phyloP scores from a whole-genome alignment of 2,888 invertebrate species.

The Drosophila neotestacea region DNA sequence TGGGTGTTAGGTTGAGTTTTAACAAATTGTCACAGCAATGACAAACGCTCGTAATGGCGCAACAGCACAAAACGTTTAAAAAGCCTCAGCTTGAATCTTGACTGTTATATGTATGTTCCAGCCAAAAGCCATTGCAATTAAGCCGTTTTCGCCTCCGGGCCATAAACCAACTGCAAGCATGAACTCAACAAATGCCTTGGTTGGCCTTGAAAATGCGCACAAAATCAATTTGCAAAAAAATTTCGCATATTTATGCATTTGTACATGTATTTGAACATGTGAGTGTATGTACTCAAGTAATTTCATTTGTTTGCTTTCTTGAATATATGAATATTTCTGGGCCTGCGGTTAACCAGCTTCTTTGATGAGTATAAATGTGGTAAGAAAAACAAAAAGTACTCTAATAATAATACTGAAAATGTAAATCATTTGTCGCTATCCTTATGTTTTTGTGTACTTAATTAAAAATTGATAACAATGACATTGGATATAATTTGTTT shows the following conservation, averaged over 20 bases:
- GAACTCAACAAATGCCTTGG: conserved; percentile 58
- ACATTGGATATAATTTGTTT: conserved; percentile 40
- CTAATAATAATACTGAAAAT: conserved; percentile 9
- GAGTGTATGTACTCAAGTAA: conserved; percentile 36
- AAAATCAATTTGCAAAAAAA: conserved; percentile 46
- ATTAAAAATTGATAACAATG: conserved; percentile 27
- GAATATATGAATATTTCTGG: conserved; percentile 39
- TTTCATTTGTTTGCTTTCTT: conserved; percentile 50
- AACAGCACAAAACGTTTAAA: conserved; percentile 44
- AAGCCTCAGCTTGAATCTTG: conserved; percentile 41
- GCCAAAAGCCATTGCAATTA: conserved; percentile 61
- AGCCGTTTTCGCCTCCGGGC: conserved; percentile 46
- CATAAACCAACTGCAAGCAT: conserved; percentile 57
- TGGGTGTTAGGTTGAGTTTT: conserved; percentile 45
- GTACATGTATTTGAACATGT: conserved; percentile 7
- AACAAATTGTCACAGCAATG: conserved; percentile 59
- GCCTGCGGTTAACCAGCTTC: conserved; percentile 31
- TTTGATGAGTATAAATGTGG: conserved; percentile 22
- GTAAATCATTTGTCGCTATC: not conserved
- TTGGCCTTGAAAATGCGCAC: conserved; percentile 55
- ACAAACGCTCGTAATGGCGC: conserved; percentile 42
- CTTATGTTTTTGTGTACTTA: conserved; percentile 24
- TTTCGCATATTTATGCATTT: conserved; percentile 36
- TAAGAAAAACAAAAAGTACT: conserved; percentile 1
- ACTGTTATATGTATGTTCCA: conserved; percentile 13